phyloP scores from a whole-genome alignment of 2,888 invertebrate genomes.

The Limnephilus auricula region DNA sequence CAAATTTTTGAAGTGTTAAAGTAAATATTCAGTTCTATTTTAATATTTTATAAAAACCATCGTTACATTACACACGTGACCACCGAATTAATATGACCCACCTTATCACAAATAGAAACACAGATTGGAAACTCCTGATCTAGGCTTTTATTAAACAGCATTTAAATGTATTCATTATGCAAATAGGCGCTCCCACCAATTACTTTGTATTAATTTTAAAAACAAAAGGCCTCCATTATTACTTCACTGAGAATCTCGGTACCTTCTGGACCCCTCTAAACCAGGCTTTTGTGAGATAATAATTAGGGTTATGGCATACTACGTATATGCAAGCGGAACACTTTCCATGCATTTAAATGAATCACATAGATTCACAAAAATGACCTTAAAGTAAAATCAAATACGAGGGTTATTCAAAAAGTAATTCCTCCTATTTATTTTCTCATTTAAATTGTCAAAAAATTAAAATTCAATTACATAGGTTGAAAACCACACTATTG shows the following conservation, averaged over 20 bases:
- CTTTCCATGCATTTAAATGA: background rate
- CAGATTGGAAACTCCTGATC: background rate
- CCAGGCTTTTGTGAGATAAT: background rate
- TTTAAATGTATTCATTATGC: slow-evolving; percentile 59
- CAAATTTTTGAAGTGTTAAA: no score
- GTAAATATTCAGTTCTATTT: background rate
- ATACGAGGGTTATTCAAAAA: no score
- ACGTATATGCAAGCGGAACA: background rate
- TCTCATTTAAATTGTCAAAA: no score
- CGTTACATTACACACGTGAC: background rate
- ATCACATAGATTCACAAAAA: background rate
- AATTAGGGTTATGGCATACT: slow-evolving; percentile 1
- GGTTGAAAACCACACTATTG: no score
- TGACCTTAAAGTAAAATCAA: no score
- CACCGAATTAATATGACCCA: background rate
- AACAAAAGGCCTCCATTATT: slow-evolving; percentile 57
- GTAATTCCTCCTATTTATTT: no score
- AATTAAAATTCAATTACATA: no score
- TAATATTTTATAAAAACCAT: background rate
- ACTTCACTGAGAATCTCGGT: slow-evolving; percentile 39
- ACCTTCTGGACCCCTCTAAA: slow-evolving; percentile 13
- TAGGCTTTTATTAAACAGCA: slow-evolving; percentile 59
- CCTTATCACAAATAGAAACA: background rate
- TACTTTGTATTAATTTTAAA: slow-evolving; percentile 56
- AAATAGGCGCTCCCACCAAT: slow-evolving; percentile 59